Percentiles rank a stretch among this genome's conserved stretches.
Conservation (phyloP, 2,888 invertebrate species). For the Mactromeris polynyma region DNA sequence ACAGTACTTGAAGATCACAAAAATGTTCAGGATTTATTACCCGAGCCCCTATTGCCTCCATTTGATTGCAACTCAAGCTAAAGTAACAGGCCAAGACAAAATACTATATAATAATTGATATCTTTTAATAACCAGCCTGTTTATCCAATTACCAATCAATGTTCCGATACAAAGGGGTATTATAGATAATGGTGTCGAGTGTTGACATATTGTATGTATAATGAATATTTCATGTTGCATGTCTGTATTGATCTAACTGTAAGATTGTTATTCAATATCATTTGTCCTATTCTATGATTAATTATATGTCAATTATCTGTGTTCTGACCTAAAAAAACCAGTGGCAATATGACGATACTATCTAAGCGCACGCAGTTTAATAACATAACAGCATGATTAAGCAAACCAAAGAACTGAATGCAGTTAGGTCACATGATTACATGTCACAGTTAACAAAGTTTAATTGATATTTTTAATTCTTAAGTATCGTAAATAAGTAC, state of each 20-base stretch:
- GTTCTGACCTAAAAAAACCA: not conserved
- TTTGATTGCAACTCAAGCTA: no score
- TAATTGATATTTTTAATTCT: no score
- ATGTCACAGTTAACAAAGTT: no score
- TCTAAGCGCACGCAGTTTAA: no score
- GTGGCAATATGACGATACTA: not conserved
- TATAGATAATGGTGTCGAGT: not conserved
- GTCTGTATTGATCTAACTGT: not conserved
- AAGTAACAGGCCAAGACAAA: no score
- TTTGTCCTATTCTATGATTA: not conserved
- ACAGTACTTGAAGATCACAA: no score
- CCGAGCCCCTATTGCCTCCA: no score
- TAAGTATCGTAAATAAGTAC: no score
- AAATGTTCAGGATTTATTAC: no score
- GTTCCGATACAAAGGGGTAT: not conserved
- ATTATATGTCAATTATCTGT: not conserved
- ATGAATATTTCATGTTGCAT: constrained; percentile 12
- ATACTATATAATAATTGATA: not conserved
- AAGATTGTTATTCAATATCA: constrained; percentile 7
- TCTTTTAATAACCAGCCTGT: not conserved
- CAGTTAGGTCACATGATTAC: no score
- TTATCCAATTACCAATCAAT: not conserved
- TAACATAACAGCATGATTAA: no score
- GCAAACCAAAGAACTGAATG: no score
- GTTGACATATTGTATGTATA: constrained; percentile 16